Conservation (phyloP, 2,888 invertebrate species). For the Papilio gigon region DNA sequence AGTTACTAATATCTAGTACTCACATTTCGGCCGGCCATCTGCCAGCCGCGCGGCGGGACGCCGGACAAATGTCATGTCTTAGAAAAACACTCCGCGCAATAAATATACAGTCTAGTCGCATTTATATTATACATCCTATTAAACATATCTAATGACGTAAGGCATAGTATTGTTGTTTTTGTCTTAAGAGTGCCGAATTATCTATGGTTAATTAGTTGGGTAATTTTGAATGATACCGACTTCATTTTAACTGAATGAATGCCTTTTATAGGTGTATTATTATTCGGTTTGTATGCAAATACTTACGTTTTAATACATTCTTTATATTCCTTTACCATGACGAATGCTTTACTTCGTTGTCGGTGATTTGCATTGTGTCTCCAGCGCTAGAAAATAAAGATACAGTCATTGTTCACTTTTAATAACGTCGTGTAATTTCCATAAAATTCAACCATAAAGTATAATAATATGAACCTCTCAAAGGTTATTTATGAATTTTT, state of each 20-base stretch:
- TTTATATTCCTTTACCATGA: neutral
- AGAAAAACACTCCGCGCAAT: slow-evolving; percentile 16
- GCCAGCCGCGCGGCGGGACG: neutral
- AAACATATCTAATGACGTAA: neutral
- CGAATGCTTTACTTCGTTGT: neutral
- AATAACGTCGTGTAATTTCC: slow-evolving; percentile 10
- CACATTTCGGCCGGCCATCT: slow-evolving; percentile 15
- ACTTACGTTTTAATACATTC: too few relatives aligned
- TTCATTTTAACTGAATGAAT: too few relatives aligned
- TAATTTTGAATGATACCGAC: too few relatives aligned
- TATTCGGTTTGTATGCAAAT: too few relatives aligned
- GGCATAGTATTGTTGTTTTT: neutral
- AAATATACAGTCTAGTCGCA: neutral
- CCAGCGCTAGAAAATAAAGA: neutral
- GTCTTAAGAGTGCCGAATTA: neutral
- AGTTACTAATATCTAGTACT: slow-evolving; percentile 14
- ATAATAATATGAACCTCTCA: slow-evolving; percentile 2
- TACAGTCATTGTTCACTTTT: neutral
- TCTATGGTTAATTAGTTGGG: too few relatives aligned
- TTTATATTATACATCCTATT: neutral
- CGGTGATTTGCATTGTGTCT: neutral
- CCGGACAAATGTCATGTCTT: slow-evolving; percentile 16
- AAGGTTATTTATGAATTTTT: slow-evolving; percentile 28
- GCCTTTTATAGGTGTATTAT: too few relatives aligned
- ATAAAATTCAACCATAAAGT: slow-evolving; percentile 23